Conservation (phyloP, 2,888 invertebrate genomes). For the Euproctis similis region DNA sequence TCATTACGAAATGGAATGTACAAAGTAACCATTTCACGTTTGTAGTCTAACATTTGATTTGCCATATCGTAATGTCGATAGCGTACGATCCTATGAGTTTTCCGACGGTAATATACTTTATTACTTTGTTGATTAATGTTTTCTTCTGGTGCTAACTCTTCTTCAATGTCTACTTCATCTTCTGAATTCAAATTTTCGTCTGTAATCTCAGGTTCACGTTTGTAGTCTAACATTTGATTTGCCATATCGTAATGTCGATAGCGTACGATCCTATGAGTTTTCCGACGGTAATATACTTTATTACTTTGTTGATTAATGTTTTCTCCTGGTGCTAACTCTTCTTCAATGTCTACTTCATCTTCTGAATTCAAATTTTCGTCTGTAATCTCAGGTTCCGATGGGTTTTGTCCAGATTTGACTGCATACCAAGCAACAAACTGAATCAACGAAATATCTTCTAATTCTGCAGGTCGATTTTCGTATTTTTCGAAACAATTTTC, state of each 20-base stretch:
- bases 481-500: slow-evolving; percentile 36
- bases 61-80: slow-evolving; percentile 32
- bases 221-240: slow-evolving; percentile 25
- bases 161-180: slow-evolving; percentile 11
- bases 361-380: slow-evolving; percentile 11
- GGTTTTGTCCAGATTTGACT: slow-evolving; percentile 9
- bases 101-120: slow-evolving; percentile 6
- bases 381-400: slow-evolving; percentile 7
- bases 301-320: slow-evolving; percentile 14
- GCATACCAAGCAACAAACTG: slow-evolving; percentile 32
- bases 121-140: slow-evolving; percentile 14
- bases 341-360: slow-evolving; percentile 11
- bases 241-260: slow-evolving; percentile 32
- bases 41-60: slow-evolving; percentile 25
- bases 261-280: slow-evolving; percentile 11
- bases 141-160: slow-evolving; percentile 15
- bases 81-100: slow-evolving; percentile 11
- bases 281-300: slow-evolving; percentile 6
- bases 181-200: slow-evolving; percentile 11
- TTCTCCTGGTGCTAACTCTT: slow-evolving; percentile 15
- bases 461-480: slow-evolving; percentile 28
- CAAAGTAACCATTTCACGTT: slow-evolving; percentile 28
- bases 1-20: slow-evolving; percentile 31
- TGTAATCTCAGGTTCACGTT: slow-evolving; percentile 11
- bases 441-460: slow-evolving; percentile 27